Percentiles rank a stretch among this genome's conserved stretches.
Evolutionary conservation across 2,113 vertebrate species (phyloP).

Genomic region (Speoplatyrhinus poulsoni): DNA sequence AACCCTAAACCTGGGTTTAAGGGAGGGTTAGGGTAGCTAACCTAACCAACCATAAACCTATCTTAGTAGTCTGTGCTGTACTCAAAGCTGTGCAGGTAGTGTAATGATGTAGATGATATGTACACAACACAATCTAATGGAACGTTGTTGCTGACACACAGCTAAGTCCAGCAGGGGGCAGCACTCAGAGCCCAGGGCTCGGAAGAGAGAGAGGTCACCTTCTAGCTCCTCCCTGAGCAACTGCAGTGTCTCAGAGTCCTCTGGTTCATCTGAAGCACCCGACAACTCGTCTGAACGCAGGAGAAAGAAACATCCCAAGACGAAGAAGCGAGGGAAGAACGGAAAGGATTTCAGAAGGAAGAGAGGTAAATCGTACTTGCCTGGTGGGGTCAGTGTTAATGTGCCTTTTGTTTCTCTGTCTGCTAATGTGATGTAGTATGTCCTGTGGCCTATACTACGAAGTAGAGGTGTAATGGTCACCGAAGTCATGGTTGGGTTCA

Average conservation of each 20-base stretch:
- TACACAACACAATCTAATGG: not conserved
- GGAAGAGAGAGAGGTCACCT: conserved; percentile 61
- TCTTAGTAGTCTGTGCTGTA: too few species aligned
- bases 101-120: not conserved
- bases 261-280: conserved; percentile 53
- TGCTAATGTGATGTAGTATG: too few species aligned
- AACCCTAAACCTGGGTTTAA: too few species aligned
- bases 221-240: conserved; percentile 57
- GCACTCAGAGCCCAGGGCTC: conserved; percentile 60
- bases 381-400: not conserved
- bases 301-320: conserved; percentile 68
- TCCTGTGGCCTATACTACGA: too few species aligned
- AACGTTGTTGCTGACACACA: not conserved
- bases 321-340: conserved; percentile 67
- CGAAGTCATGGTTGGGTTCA: too few species aligned
- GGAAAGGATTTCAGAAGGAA: conserved; percentile 75
- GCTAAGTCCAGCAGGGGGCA: conserved; percentile 55
- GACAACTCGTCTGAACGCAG: conserved; percentile 60
- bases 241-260: conserved; percentile 56
- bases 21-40: too few species aligned
- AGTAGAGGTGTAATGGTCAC: too few species aligned
- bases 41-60: too few species aligned
- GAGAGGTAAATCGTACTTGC: conserved; percentile 56
- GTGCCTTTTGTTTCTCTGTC: not conserved
- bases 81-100: too few species aligned